Percentiles rank a stretch among this genome's conserved stretches.
phyloP scores from a whole-genome alignment of 1,140 invertebrate species.

The Venustaconcha ellipsiformis region DNA sequence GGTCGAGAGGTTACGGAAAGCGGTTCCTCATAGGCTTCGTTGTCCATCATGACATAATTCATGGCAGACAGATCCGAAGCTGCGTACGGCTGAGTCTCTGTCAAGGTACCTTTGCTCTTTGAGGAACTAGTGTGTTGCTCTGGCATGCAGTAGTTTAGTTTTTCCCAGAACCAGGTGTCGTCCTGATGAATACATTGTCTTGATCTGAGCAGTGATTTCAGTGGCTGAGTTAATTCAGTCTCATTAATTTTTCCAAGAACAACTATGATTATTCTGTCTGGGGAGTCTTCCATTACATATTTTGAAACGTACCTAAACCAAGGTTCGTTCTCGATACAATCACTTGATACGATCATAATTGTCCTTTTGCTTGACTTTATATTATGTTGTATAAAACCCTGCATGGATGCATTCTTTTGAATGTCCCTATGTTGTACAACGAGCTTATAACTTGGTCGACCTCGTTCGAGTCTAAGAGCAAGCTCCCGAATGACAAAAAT shows the following conservation, averaged over 20 bases:
- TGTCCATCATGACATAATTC: slow-evolving; percentile 13
- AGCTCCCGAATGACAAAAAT: slow-evolving; percentile 17
- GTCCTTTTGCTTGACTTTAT: slow-evolving; percentile 28
- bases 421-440: slow-evolving; percentile 27
- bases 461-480: slow-evolving; percentile 22
- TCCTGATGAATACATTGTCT: slow-evolving; percentile 12
- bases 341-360: slow-evolving; percentile 18
- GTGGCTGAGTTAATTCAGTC: slow-evolving; percentile 10
- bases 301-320: slow-evolving; percentile 17
- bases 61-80: slow-evolving; percentile 9
- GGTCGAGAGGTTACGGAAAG: slow-evolving; percentile 10
- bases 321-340: neutral
- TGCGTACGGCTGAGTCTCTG: slow-evolving; percentile 24
- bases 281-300: slow-evolving; percentile 14
- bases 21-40: slow-evolving; percentile 26
- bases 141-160: slow-evolving; percentile 24
- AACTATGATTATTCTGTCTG: slow-evolving; percentile 10
- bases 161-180: slow-evolving; percentile 29
- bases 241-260: slow-evolving; percentile 4
- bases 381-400: slow-evolving; percentile 16
- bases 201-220: slow-evolving; percentile 4
- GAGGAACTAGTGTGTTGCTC: slow-evolving; percentile 9
- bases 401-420: slow-evolving; percentile 5
- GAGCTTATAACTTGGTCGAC: slow-evolving; percentile 17
- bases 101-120: slow-evolving; percentile 4